Conservation (phyloP, 2,113 vertebrate genomes). For the Australoheros scitulus region DNA sequence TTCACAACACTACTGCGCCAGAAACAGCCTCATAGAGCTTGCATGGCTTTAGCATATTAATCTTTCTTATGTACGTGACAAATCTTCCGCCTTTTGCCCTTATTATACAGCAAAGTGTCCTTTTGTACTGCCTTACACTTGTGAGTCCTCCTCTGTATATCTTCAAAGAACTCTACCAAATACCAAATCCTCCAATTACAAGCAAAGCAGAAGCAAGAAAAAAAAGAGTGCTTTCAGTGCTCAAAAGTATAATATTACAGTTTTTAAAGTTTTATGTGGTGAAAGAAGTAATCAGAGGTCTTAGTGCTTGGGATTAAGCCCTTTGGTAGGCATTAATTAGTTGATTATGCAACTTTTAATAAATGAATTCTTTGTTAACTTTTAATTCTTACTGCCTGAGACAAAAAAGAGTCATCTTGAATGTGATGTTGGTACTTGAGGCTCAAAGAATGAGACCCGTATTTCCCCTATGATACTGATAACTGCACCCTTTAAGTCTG, state of each 20-base stretch:
- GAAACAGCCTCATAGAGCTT: not conserved
- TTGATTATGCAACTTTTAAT: not conserved
- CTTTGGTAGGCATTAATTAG: not conserved
- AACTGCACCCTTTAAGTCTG: not conserved
- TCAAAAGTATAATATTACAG: not conserved
- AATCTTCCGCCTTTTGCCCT: not conserved
- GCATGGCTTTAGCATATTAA: not conserved
- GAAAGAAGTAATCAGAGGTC: not conserved
- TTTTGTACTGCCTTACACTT: not conserved
- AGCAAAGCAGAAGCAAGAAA: not conserved
- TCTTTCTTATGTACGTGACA: slow-evolving; percentile 2
- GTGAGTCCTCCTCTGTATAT: not conserved
- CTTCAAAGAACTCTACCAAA: not conserved
- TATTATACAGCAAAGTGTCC: not conserved
- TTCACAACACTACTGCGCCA: not conserved
- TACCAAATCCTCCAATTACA: not conserved
- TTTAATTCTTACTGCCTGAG: not conserved
- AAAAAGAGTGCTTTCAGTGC: not conserved
- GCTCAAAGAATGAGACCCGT: not conserved
- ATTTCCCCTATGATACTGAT: not conserved
- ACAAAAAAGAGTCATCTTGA: not conserved
- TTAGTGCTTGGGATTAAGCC: not conserved
- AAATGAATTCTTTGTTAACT: not conserved
- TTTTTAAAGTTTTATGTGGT: not conserved
- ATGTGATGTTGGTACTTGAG: slow-evolving; percentile 6